A percentile compares a stretch with the other conserved stretches of the same genome.
Conservation (phyloP, 2,797 vertebrate genomes). For the Kryptolebias ocellatus region DNA sequence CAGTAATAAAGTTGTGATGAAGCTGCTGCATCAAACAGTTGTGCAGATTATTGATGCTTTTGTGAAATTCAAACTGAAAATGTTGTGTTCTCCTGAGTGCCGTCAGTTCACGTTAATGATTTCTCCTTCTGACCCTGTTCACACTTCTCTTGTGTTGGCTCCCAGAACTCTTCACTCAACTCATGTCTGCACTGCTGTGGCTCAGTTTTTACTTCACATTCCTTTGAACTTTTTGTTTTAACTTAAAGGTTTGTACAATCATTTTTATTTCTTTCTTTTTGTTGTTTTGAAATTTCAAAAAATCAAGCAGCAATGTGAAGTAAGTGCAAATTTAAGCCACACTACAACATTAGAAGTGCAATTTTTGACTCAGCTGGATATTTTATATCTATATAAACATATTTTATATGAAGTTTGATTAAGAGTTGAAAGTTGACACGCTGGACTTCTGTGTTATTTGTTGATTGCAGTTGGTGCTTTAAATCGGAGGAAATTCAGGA, state of each 20-base stretch:
- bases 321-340: constrained; percentile 1
- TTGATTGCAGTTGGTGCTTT: constrained; percentile 14
- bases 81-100: constrained; percentile 3
- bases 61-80: constrained; percentile 25
- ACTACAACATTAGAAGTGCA: neutral
- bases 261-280: neutral
- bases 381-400: too few species aligned
- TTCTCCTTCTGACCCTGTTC: constrained; percentile 21
- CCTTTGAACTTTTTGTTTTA: neutral
- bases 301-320: neutral
- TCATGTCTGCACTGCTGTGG: neutral
- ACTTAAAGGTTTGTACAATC: neutral
- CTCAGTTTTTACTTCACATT: neutral
- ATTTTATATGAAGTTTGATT: neutral
- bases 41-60: constrained; percentile 16
- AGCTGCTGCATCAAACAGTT: constrained; percentile 16
- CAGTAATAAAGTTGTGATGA: constrained; percentile 27
- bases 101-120: constrained; percentile 21
- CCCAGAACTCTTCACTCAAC: constrained; percentile 2
- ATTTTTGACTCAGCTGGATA: constrained; percentile 18
- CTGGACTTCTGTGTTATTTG: constrained; percentile 14
- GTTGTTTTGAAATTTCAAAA: neutral
- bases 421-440: neutral
- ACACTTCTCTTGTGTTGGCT: constrained; percentile 28
- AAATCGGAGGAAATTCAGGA: constrained; percentile 14